phyloP scores from a whole-genome alignment of 2,113 vertebrate genomes.

The Ceratotherium simum region DNA sequence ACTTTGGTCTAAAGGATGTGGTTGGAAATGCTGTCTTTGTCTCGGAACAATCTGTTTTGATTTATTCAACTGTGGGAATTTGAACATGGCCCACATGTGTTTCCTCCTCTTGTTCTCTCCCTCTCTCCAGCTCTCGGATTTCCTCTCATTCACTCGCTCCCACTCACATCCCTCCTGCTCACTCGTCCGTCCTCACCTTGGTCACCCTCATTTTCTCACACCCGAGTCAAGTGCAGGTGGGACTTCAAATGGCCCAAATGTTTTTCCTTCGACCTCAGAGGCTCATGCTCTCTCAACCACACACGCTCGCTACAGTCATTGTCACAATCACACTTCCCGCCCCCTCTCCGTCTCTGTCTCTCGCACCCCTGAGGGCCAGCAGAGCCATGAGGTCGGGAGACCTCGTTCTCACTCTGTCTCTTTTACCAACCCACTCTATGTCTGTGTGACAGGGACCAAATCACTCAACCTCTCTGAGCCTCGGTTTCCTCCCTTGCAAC shows the following conservation, averaged over 20 bases:
- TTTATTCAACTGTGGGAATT: constrained; percentile 64
- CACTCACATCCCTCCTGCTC: neutral
- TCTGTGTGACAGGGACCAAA: neutral
- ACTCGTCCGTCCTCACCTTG: rapidly evolving
- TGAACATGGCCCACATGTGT: neutral
- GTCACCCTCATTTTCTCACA: neutral
- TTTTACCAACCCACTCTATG: neutral
- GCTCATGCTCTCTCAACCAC: rapidly evolving
- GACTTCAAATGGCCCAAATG: neutral
- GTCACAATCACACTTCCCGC: neutral
- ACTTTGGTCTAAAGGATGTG: constrained; percentile 19
- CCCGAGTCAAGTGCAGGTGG: neutral
- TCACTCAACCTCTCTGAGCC: constrained; percentile 17
- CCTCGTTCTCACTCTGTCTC: neutral
- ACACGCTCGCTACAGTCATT: rapidly evolving
- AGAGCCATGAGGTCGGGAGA: neutral
- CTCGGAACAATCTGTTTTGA: constrained; percentile 57
- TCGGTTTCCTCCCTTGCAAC: neutral
- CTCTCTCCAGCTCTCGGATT: neutral
- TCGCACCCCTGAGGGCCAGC: neutral
- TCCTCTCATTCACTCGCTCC: neutral
- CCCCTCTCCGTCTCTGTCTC: rapidly evolving
- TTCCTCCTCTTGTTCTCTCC: neutral
- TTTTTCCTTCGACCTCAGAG: neutral
- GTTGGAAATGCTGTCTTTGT: constrained; percentile 26